A percentile compares a stretch with the other conserved stretches of the same genome.
Evolutionary conservation across 2,113 vertebrate genomes (phyloP).

Genomic region (Colius striatus): DNA sequence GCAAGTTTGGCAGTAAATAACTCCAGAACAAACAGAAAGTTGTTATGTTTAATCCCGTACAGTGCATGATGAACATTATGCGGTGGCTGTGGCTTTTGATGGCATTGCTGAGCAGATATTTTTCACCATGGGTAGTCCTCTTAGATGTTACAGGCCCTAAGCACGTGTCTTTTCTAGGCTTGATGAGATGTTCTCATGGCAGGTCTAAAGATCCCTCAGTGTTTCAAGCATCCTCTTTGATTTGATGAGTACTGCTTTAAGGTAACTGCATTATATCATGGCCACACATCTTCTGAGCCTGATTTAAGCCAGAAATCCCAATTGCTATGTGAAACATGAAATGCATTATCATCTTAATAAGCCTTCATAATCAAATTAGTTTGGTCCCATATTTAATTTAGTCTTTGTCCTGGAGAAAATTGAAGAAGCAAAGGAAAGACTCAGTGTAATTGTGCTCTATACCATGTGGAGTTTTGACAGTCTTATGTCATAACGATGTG

Average conservation of each 20-base stretch:
- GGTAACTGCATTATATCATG: slow-evolving; percentile 22
- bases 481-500: slow-evolving; percentile 48
- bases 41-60: background rate
- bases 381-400: slow-evolving; percentile 61
- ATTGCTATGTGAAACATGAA: slow-evolving; percentile 56
- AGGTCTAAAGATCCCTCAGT: background rate
- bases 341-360: slow-evolving; percentile 41
- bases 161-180: background rate
- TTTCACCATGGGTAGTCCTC: slow-evolving; percentile 65
- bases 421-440: slow-evolving; percentile 37
- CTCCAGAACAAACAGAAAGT: slow-evolving; percentile 22
- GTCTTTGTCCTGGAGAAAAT: slow-evolving; percentile 61
- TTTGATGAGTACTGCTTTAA: slow-evolving; percentile 25
- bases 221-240: background rate
- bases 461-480: slow-evolving; percentile 56
- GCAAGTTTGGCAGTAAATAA: slow-evolving; percentile 45
- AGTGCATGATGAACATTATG: slow-evolving; percentile 48
- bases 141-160: background rate
- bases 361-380: slow-evolving; percentile 36
- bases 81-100: slow-evolving; percentile 64
- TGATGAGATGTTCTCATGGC: background rate
- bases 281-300: slow-evolving; percentile 29
- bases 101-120: slow-evolving; percentile 65
- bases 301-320: slow-evolving; percentile 51
- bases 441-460: slow-evolving; percentile 32